Evolutionary conservation across 1,140 invertebrate genomes (phyloP).

Genomic region (Drosophila nikananu): DNA sequence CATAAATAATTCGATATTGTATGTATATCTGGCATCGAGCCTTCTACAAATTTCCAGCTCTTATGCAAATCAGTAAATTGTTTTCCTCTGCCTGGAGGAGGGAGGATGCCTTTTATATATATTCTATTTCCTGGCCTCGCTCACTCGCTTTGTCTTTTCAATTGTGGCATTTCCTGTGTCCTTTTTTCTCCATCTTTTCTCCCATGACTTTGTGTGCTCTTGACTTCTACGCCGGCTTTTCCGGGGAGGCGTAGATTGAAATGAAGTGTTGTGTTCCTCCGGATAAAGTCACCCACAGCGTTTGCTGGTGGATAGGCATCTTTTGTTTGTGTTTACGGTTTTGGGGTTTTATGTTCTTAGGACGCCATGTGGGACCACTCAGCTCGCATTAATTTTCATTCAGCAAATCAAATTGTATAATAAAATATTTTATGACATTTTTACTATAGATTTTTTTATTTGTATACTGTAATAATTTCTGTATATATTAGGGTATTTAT

Average conservation of each 20-base stretch:
- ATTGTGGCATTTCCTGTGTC: slow-evolving; percentile 23
- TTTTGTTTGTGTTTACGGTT: slow-evolving; percentile 41
- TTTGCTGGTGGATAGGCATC: slow-evolving; percentile 5
- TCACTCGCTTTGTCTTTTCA: slow-evolving; percentile 27
- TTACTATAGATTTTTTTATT: not conserved
- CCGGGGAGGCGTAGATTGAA: slow-evolving; percentile 24
- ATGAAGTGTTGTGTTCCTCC: slow-evolving; percentile 18
- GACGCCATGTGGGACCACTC: slow-evolving; percentile 43
- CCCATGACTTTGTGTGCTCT: slow-evolving; percentile 28
- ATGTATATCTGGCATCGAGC: slow-evolving; percentile 26
- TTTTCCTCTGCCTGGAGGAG: slow-evolving; percentile 18
- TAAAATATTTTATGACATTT: slow-evolving; percentile 47
- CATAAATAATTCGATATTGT: slow-evolving; percentile 31
- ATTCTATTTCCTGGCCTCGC: not conserved
- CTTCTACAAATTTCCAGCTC: slow-evolving; percentile 45
- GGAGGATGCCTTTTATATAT: slow-evolving; percentile 11
- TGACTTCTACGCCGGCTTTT: slow-evolving; percentile 25
- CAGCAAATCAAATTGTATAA: slow-evolving; percentile 52
- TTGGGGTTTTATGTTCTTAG: slow-evolving; percentile 43
- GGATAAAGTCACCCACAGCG: slow-evolving; percentile 17
- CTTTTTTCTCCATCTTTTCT: slow-evolving; percentile 22
- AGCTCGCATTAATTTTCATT: slow-evolving; percentile 59
- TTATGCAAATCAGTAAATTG: slow-evolving; percentile 60
- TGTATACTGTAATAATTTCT: not conserved
- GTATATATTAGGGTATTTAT: not conserved